phyloP scores from a whole-genome alignment of 2,797 vertebrate species.

The Ceyx erithaca region DNA sequence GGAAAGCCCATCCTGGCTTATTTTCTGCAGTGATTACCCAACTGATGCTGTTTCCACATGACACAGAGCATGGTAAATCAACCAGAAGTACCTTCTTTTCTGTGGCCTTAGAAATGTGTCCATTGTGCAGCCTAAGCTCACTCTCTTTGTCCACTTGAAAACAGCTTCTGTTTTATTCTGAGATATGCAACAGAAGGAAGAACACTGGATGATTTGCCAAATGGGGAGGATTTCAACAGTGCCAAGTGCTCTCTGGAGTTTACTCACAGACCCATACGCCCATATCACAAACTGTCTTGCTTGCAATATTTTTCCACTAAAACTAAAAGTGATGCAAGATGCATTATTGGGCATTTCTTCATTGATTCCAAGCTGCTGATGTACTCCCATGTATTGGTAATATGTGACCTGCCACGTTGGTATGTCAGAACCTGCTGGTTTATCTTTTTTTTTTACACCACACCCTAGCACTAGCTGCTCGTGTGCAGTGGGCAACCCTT shows the following conservation, averaged over 20 bases:
- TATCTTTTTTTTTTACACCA: background rate
- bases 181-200: constrained; percentile 28
- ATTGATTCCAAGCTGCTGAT: background rate
- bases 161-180: constrained; percentile 2
- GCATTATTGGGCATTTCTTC: background rate
- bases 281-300: background rate
- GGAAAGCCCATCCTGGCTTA: background rate
- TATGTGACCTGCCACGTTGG: background rate
- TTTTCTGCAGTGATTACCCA: background rate
- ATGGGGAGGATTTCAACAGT: constrained; percentile 1
- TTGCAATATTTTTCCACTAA: background rate
- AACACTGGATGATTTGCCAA: constrained; percentile 52
- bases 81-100: background rate
- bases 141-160: background rate
- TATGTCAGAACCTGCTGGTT: background rate
- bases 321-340: background rate
- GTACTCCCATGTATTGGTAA: fast-evolving
- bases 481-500: background rate
- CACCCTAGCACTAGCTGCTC: background rate
- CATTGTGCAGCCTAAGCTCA: background rate
- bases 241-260: constrained; percentile 44
- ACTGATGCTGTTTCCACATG: background rate
- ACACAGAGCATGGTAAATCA: background rate
- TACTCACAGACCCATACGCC: constrained; percentile 9
- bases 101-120: background rate